phyloP scores from a whole-genome alignment of 2,888 invertebrate species.

The Deilephila elpenor region DNA sequence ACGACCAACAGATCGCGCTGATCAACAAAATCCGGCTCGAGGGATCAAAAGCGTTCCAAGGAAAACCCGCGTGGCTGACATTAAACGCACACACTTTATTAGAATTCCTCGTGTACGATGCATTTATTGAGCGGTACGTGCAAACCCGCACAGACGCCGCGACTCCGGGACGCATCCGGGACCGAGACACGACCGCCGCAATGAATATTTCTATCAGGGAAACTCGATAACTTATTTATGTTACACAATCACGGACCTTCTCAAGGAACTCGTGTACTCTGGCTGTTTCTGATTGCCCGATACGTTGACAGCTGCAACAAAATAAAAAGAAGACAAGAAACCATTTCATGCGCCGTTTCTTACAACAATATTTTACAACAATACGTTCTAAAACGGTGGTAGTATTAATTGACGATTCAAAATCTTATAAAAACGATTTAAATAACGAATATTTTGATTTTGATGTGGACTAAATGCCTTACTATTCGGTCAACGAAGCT shows the following conservation, averaged over 20 bases:
- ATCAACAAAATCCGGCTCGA: too few species aligned
- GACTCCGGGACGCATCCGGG: constrained; percentile 60
- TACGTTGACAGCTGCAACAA: background rate
- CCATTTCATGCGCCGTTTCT: too few species aligned
- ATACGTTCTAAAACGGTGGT: too few species aligned
- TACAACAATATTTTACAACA: too few species aligned
- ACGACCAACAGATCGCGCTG: background rate
- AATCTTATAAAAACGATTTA: too few species aligned
- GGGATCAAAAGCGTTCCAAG: constrained; percentile 14
- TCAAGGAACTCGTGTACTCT: constrained; percentile 17
- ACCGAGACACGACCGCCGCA: constrained; percentile 42
- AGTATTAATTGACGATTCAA: too few species aligned
- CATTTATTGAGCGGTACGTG: constrained; percentile 36
- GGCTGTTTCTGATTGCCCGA: background rate
- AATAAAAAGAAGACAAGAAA: background rate
- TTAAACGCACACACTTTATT: constrained; percentile 33
- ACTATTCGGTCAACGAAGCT: too few species aligned
- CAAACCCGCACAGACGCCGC: constrained; percentile 42
- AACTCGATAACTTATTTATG: constrained; percentile 26
- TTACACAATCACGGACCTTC: constrained; percentile 31
- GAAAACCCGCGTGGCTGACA: constrained; percentile 1
- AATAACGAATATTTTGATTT: too few species aligned
- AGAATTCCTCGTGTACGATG: constrained; percentile 40
- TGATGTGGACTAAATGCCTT: too few species aligned
- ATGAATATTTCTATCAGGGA: constrained; percentile 32